Evolutionary conservation across 2,113 vertebrate species (phyloP), one percentile per base, ranked within the genome.

Genomic region (Ahaetulla prasina): DNA sequence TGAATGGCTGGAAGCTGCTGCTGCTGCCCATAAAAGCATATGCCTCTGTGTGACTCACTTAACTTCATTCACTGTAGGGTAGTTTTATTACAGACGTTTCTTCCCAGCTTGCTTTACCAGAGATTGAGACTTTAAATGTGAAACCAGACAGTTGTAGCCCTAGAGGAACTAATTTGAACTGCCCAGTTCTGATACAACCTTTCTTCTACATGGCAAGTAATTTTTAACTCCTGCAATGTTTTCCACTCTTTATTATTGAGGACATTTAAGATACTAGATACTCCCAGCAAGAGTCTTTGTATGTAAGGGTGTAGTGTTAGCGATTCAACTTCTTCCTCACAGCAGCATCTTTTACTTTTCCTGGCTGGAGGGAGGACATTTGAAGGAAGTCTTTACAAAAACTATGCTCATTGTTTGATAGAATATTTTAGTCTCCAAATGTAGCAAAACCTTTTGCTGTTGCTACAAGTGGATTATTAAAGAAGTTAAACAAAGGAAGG

Each of bases 391-490:
- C 57, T 74, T 30, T 18, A 45, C 87, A 57, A 35, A 20, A 30
- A 55, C 43, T 3, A 68, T 87, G 35, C 52, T 92, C 16, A 18
- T 18, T 3, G 50, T 88, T 22, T 57, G 50, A 47, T 9, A 84
- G 1, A 85, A 12, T 63, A 7, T 10, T 87, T 57, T 92, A 74
- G 90, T 63, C 18, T 91, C 4, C 12, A 49, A 84, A 8, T 1
- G 47, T 91, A 74, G 94, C 93, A 50, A 80, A 89, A 93, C 18
- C 52, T 94, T 93, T 94, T 91, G 92, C 43, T 57, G 92, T 23
- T 86, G 92, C 90, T 85, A 52, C 91, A 88, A 91, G 63, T 7
- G 30, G 93, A 92, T 14, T 89, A 49, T 74, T 47, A 80, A 39
- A 80, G 27, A 52, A n/a, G 85, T n/a, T 80, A 80, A 47, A 27